Evolutionary conservation across 2,797 vertebrate genomes (phyloP).

Genomic region (Triplophysa bombifrons): DNA sequence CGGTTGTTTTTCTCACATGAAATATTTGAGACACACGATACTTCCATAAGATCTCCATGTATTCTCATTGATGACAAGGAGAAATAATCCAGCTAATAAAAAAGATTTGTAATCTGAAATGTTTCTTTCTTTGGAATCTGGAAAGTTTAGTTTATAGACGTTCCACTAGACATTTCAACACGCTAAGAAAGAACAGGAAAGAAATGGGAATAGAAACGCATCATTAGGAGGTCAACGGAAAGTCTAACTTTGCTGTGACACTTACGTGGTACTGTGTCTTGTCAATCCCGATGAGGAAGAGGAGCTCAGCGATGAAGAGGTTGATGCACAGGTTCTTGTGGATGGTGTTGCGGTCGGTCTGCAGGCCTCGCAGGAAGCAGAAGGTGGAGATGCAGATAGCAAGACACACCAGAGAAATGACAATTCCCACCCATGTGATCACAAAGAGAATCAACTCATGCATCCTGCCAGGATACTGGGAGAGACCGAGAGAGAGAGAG

Average conservation of each 20-base stretch:
- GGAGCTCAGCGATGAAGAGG: conserved; percentile 92
- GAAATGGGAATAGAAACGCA: too few relatives aligned
- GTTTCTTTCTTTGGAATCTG: neutral
- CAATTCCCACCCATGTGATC: conserved; percentile 95
- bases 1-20: too few relatives aligned
- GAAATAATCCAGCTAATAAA: too few relatives aligned
- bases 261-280: conserved; percentile 91
- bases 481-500: conserved; percentile 16
- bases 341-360: conserved; percentile 95
- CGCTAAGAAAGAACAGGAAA: too few relatives aligned
- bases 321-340: conserved; percentile 98
- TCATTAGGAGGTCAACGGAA: too few relatives aligned
- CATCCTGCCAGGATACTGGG: conserved; percentile 85
- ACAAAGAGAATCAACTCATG: conserved; percentile 91
- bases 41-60: too few relatives aligned
- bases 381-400: conserved; percentile 96
- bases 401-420: conserved; percentile 92
- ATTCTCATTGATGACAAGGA: too few relatives aligned
- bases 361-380: conserved; percentile 93
- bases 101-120: too few relatives aligned
- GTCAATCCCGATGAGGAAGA: conserved; percentile 95
- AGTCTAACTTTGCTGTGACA: neutral
- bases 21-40: too few relatives aligned
- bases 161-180: conserved; percentile 6
- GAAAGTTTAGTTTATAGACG: neutral